Conservation (phyloP, 2,113 vertebrate genomes). For the Oxyruncus cristatus region DNA sequence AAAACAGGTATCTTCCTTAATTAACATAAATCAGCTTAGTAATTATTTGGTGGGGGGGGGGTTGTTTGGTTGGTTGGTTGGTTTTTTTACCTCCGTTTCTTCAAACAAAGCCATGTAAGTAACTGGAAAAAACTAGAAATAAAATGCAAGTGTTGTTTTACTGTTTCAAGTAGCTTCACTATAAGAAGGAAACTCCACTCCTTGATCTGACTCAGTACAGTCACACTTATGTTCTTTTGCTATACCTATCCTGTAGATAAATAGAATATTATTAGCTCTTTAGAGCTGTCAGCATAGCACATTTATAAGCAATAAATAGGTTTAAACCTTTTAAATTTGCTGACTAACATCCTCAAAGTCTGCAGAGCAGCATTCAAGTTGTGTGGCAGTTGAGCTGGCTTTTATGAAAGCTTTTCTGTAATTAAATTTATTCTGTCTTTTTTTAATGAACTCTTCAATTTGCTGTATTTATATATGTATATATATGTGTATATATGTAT, state of each 20-base stretch:
- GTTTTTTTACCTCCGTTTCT: background rate
- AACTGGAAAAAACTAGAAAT: background rate
- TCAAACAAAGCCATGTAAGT: background rate
- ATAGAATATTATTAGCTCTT: background rate
- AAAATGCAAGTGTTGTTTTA: background rate
- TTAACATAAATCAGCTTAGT: background rate
- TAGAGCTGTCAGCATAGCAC: background rate
- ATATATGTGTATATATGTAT: background rate
- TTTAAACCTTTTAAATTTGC: conserved; percentile 7
- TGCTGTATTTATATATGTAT: background rate
- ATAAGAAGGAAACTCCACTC: background rate
- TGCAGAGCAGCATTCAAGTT: background rate
- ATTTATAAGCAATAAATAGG: background rate
- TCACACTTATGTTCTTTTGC: background rate
- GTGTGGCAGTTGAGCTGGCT: background rate
- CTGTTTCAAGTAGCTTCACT: background rate
- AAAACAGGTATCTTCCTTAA: background rate
- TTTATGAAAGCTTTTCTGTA: background rate
- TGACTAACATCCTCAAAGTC: background rate
- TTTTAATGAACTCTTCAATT: background rate
- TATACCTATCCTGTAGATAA: background rate
- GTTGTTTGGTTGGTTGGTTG: too few relatives aligned
- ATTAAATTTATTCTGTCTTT: background rate
- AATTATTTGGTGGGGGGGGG: too few relatives aligned
- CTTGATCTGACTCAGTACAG: background rate